Evolutionary conservation across 2,888 invertebrate genomes (phyloP), one percentile per base, ranked within the genome.

Genomic region (Magallana nippona): DNA sequence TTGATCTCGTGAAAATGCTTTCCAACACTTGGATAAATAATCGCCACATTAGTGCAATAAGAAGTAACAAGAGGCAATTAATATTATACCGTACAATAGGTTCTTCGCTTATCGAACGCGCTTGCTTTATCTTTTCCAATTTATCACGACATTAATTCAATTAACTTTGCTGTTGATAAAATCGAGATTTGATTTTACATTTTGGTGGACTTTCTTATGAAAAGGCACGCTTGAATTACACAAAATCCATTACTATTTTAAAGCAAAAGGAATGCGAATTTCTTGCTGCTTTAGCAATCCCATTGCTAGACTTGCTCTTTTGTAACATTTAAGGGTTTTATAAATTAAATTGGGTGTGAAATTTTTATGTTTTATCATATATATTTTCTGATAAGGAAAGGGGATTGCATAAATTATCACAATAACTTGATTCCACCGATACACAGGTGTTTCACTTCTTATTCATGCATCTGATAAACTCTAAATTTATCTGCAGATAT

Each of bases 101-200:
- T 32, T 71, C 22, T 2, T 15, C 13, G 27, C 71, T 13, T 71
- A 71, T 71, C 71, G 71, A 27, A 27, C 27, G 71, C 32, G 71
- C 13, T 71, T 71, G 71, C 71, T 71, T 27, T 71, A 71, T 71
- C 71, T 71, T 71, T 22, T 22, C 71, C 71, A 71, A 22, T 71
- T 71, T 71, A 71, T 71, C 71, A 27, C 71, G 71, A 71, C 71
- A 32, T 22, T 71, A 63, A 63, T 71, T 71, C 71, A 71, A 71
- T 71, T 71, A 71, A 22, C 71, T 71, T 13, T 71, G 71, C 71
- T 71, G 22, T 71, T 71, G 71, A 71, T 71, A 71, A 71, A 71
- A 71, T 15, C 71, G 32, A 71, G 71, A 71, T 71, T 71, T 71
- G 71, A 71, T 71, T 71, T 71, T 71, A 13, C 27, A 60, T 27